Conservation (phyloP, 1,140 invertebrate species). For the Danaus plexippus region DNA sequence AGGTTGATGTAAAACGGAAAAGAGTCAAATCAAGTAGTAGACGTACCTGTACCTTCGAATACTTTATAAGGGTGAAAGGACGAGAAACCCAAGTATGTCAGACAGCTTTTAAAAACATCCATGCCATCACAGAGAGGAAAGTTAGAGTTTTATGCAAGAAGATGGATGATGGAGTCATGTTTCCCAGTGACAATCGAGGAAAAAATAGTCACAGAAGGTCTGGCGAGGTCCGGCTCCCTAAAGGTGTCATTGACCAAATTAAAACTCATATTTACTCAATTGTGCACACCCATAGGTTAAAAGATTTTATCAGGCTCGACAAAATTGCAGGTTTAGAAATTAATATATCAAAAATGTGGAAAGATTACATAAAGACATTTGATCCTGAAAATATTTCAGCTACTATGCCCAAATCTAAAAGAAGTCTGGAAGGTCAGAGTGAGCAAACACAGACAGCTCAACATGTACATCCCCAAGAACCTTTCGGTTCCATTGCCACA, state of each 20-base stretch:
- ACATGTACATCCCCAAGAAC: slow-evolving; percentile 37
- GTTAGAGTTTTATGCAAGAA: slow-evolving; percentile 73
- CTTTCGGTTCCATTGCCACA: slow-evolving; percentile 40
- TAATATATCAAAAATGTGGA: slow-evolving; percentile 75
- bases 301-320: slow-evolving; percentile 69
- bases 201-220: slow-evolving; percentile 68
- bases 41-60: slow-evolving; percentile 73
- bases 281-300: slow-evolving; percentile 68
- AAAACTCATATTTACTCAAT: slow-evolving; percentile 73
- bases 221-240: slow-evolving; percentile 67
- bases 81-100: slow-evolving; percentile 74
- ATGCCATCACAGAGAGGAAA: slow-evolving; percentile 73
- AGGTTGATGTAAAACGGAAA: slow-evolving; percentile 72
- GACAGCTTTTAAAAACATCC: slow-evolving; percentile 74
- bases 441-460: slow-evolving; percentile 33
- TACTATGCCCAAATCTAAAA: slow-evolving; percentile 63
- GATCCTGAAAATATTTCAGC: slow-evolving; percentile 68
- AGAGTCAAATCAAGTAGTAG: slow-evolving; percentile 69
- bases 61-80: slow-evolving; percentile 71
- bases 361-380: slow-evolving; percentile 71
- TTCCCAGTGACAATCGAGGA: slow-evolving; percentile 71
- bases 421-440: slow-evolving; percentile 40
- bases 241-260: slow-evolving; percentile 71
- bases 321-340: slow-evolving; percentile 72
- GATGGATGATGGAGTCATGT: slow-evolving; percentile 74